Evolutionary conservation across 2,888 invertebrate genomes (phyloP).

Genomic region (Ferdinandea cuprea): DNA sequence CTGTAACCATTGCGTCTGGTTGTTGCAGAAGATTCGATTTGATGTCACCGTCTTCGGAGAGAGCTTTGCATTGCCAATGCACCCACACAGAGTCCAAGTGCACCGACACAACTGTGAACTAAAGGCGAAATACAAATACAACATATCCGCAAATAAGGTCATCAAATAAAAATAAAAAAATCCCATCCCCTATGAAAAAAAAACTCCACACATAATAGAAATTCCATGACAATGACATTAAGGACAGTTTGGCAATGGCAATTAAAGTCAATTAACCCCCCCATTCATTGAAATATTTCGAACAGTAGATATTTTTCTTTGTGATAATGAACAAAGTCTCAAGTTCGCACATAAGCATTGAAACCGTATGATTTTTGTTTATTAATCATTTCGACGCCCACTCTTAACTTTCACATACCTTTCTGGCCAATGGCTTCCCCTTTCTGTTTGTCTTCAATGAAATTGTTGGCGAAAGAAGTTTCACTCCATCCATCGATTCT

Average conservation of each 20-base stretch:
- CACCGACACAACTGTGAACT: constrained; percentile 92
- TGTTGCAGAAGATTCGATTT: constrained; percentile 85
- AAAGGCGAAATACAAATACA: constrained; percentile 62
- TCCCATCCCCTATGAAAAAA: neutral
- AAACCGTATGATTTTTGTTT: neutral
- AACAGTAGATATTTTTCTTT: no score
- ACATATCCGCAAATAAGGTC: no score
- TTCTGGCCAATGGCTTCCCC: constrained; percentile 85
- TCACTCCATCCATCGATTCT: constrained; percentile 89
- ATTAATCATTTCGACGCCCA: neutral
- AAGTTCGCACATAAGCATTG: neutral
- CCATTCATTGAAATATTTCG: no score
- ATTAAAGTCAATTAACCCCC: constrained; percentile 8
- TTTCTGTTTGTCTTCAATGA: constrained; percentile 87
- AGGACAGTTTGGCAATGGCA: neutral
- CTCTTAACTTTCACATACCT: constrained; percentile 81
- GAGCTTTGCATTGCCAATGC: constrained; percentile 93
- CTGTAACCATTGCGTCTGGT: constrained; percentile 87
- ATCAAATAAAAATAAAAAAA: neutral
- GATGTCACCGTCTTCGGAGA: constrained; percentile 84
- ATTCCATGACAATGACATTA: neutral
- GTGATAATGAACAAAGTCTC: no score
- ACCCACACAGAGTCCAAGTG: constrained; percentile 92
- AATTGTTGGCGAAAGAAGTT: constrained; percentile 91
- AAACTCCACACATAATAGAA: neutral